These are phyloP conservation scores for Melanotaenia duboulayi DNA, from an alignment of 2,113 vertebrate genomes.

Conservation along the genomic window DNA sequence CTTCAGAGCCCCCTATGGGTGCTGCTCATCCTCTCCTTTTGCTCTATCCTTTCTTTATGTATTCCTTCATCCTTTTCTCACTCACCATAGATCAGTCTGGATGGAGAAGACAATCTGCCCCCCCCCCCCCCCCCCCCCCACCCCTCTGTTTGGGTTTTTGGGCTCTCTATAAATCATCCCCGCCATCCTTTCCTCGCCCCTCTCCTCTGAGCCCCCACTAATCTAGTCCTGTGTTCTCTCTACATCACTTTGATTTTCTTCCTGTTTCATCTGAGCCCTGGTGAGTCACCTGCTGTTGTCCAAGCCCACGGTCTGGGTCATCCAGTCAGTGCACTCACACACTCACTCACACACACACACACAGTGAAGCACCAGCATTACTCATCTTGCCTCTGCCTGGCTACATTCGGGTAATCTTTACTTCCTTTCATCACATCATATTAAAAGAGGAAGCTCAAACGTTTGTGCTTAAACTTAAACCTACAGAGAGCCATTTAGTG, in stretches of 20 bases:
- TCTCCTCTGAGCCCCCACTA: constrained; percentile 12
- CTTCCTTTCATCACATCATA: constrained; percentile 36
- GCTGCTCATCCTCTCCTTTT: constrained; percentile 37
- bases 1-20: constrained; percentile 36
- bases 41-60: constrained; percentile 50
- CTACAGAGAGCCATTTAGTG: not conserved
- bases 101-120: constrained; percentile 19
- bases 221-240: constrained; percentile 45
- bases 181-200: constrained; percentile 12
- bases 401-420: constrained; percentile 26
- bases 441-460: constrained; percentile 8
- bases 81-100: constrained; percentile 41
- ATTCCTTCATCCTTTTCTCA: constrained; percentile 44
- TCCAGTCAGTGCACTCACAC: constrained; percentile 39
- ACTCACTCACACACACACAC: constrained; percentile 29
- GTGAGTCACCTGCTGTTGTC: constrained; percentile 72
- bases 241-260: constrained; percentile 47
- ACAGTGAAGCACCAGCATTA: constrained; percentile 42
- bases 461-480: not conserved
- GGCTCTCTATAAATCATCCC: constrained; percentile 23
- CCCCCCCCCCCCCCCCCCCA: too few relatives aligned
- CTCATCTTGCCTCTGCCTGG: constrained; percentile 46
- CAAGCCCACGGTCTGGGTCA: constrained; percentile 36
- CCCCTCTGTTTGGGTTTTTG: constrained; percentile 10
- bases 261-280: constrained; percentile 43